Percentiles rank a stretch among this genome's conserved stretches.
Conservation (phyloP, 2,113 vertebrate species). For the Collichthys lucidus region DNA sequence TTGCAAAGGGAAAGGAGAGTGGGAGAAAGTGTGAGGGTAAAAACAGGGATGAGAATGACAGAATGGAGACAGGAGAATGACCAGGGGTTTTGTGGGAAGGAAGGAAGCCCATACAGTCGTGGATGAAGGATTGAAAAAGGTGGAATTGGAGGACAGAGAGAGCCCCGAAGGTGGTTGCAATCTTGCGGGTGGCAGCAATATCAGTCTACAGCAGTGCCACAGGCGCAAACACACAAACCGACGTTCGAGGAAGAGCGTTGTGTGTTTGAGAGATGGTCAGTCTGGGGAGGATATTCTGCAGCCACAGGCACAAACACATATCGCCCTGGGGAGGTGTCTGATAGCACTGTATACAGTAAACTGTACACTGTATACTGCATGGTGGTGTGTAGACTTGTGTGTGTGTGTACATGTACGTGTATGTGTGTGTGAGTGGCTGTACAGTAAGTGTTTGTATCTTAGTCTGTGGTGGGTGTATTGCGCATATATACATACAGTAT, state of each 20-base stretch:
- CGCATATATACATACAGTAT: not conserved
- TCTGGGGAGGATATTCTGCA: constrained; percentile 45
- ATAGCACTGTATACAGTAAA: constrained; percentile 48
- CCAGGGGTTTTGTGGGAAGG: constrained; percentile 1
- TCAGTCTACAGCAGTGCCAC: constrained; percentile 54
- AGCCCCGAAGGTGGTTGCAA: constrained; percentile 55
- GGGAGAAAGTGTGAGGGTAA: not conserved
- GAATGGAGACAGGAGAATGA: constrained; percentile 5
- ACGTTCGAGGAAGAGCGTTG: constrained; percentile 22
- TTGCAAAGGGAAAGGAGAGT: not conserved
- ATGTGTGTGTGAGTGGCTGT: not conserved
- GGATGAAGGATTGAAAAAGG: constrained; percentile 52
- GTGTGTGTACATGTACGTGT: not conserved
- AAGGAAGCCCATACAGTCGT: not conserved
- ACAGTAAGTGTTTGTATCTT: too few relatives aligned
- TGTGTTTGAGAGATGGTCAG: constrained; percentile 58
- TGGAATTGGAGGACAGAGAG: constrained; percentile 30
- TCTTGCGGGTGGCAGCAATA: constrained; percentile 58
- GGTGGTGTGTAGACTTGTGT: not conserved
- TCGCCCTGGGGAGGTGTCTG: constrained; percentile 50
- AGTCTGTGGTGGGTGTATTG: not conserved
- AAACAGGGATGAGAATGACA: not conserved
- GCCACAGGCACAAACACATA: constrained; percentile 58
- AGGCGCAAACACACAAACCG: constrained; percentile 53
- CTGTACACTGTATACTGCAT: not conserved